Conservation (phyloP, 2,113 vertebrate genomes). For the Dromiciops gliroides region DNA sequence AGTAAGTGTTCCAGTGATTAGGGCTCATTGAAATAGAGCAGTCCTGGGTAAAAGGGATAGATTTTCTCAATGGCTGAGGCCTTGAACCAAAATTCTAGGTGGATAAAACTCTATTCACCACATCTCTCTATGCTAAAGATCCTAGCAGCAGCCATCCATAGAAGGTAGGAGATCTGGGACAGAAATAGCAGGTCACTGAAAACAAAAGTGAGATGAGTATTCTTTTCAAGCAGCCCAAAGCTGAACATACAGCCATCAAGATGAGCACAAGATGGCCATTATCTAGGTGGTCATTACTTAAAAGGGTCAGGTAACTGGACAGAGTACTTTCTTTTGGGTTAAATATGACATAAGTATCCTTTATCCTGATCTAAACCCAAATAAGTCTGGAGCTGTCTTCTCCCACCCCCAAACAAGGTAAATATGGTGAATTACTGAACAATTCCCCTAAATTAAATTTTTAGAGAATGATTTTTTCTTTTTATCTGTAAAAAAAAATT, state of each 20-base stretch:
- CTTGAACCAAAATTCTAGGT: neutral
- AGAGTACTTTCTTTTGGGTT: neutral
- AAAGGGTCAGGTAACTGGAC: neutral
- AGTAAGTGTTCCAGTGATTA: neutral
- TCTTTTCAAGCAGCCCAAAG: neutral
- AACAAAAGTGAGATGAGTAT: neutral
- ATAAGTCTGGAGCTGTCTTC: neutral
- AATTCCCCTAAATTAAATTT: neutral
- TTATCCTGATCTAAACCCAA: neutral
- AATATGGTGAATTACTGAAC: neutral
- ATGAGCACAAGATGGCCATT: neutral
- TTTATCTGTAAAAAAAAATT: conserved; percentile 40
- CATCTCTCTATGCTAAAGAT: neutral
- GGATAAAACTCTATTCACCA: neutral
- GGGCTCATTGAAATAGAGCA: neutral
- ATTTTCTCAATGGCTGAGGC: neutral
- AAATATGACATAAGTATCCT: neutral
- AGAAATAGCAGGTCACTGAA: neutral
- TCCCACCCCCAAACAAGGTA: neutral
- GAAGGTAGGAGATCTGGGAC: neutral
- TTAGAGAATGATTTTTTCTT: neutral
- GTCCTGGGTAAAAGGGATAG: neutral
- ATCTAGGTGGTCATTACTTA: neutral
- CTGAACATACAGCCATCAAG: neutral
- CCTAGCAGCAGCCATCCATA: neutral